phyloP scores from a whole-genome alignment of 2,113 vertebrate genomes.

The Planiliza haematocheilus region DNA sequence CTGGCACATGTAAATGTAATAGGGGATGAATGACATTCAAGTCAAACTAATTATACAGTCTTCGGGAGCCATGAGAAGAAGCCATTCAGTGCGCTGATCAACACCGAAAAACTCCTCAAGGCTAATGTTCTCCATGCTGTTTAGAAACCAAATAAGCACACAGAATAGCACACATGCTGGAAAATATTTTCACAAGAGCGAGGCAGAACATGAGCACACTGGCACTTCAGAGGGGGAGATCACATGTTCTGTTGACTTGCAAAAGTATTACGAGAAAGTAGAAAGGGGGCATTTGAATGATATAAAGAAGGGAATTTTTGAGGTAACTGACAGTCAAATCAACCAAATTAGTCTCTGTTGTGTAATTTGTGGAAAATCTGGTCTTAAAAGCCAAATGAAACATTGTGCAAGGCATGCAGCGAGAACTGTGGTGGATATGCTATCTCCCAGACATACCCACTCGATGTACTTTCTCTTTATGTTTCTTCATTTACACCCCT shows the following conservation, averaged over 20 bases:
- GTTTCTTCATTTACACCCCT: slow-evolving; percentile 48
- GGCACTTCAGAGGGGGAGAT: slow-evolving; percentile 68
- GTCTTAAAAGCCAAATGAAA: slow-evolving; percentile 50
- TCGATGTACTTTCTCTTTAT: slow-evolving; percentile 51
- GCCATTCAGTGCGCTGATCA: slow-evolving; percentile 74
- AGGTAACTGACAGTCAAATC: slow-evolving; percentile 57
- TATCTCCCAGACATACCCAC: slow-evolving; percentile 33
- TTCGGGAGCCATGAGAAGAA: slow-evolving; percentile 79
- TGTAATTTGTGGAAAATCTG: slow-evolving; percentile 23
- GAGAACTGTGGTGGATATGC: slow-evolving; percentile 42
- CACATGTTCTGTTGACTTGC: slow-evolving; percentile 68
- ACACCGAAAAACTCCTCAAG: slow-evolving; percentile 73
- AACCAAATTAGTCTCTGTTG: slow-evolving; percentile 53
- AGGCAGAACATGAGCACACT: slow-evolving; percentile 68
- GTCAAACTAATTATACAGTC: slow-evolving; percentile 66
- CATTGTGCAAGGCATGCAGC: slow-evolving; percentile 37
- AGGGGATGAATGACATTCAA: slow-evolving; percentile 55
- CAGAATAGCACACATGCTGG: slow-evolving; percentile 76
- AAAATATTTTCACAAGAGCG: slow-evolving; percentile 77
- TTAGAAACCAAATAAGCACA: slow-evolving; percentile 80
- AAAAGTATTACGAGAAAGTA: slow-evolving; percentile 47
- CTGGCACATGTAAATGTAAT: slow-evolving; percentile 48
- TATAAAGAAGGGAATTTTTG: slow-evolving; percentile 53
- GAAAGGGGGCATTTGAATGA: slow-evolving; percentile 23
- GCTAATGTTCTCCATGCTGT: slow-evolving; percentile 80